Percentiles rank a stretch among this genome's conserved stretches.
Evolutionary conservation across 2,888 invertebrate genomes (phyloP).

Genomic region (Hipparchia semele): DNA sequence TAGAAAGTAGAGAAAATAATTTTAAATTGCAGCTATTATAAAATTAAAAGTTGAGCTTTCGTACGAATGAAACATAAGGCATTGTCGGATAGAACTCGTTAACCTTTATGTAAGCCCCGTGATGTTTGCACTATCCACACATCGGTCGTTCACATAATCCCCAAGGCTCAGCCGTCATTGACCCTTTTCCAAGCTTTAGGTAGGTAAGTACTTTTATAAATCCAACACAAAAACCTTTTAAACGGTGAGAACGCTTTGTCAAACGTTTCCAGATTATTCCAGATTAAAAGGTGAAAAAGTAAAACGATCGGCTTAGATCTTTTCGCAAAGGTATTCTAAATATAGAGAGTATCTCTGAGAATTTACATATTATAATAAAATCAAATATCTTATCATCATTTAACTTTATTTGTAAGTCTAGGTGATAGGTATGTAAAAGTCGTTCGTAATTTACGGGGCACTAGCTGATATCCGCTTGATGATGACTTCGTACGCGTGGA

Average conservation of each 20-base stretch:
- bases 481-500: too few species aligned
- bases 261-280: conserved; percentile 3
- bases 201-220: conserved; percentile 9
- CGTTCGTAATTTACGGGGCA: too few species aligned
- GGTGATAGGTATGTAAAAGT: too few species aligned
- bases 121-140: conserved; percentile 20
- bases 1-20: background rate
- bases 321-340: background rate
- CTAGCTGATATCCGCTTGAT: too few species aligned
- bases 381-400: too few species aligned
- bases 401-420: too few species aligned
- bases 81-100: conserved; percentile 25
- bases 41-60: background rate
- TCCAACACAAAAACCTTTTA: conserved; percentile 21
- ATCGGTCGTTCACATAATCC: conserved; percentile 21
- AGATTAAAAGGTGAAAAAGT: conserved; percentile 11
- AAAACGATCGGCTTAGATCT: background rate
- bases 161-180: conserved; percentile 10
- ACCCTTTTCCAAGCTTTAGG: conserved; percentile 12
- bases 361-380: too few species aligned
- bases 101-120: conserved; percentile 25
- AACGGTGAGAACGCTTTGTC: conserved; percentile 16
- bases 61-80: background rate
- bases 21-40: background rate
- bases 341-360: too few species aligned